These are phyloP conservation scores for Operophtera brumata DNA, from an alignment of 2,888 invertebrate species.

Conservation along the genomic window DNA sequence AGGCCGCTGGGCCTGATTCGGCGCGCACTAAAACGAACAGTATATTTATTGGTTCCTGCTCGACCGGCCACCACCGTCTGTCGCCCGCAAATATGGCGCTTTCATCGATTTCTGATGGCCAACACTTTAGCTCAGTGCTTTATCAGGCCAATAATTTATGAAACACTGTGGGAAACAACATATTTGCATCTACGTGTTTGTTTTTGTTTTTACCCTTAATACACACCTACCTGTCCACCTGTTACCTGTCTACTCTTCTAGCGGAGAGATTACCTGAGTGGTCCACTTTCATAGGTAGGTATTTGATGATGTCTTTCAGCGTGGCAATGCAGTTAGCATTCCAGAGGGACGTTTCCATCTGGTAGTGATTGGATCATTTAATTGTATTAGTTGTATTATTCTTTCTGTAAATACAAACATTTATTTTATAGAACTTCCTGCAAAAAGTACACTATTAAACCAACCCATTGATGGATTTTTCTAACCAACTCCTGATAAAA, in stretches of 20 bases:
- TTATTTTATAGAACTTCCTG: too few relatives aligned
- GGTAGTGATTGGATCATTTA: too few relatives aligned
- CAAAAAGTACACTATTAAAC: too few relatives aligned
- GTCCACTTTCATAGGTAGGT: neutral
- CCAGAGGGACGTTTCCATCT: too few relatives aligned
- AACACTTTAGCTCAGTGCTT: neutral
- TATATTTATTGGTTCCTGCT: slow-evolving; percentile 66
- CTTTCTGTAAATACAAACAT: too few relatives aligned
- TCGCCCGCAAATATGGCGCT: slow-evolving; percentile 32
- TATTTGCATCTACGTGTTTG: neutral
- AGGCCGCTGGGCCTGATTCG: slow-evolving; percentile 56
- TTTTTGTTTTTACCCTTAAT: neutral
- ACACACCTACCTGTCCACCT: too few relatives aligned
- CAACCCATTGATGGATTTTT: too few relatives aligned
- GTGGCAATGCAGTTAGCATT: too few relatives aligned
- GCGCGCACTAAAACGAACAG: slow-evolving; percentile 61
- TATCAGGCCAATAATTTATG: slow-evolving; percentile 5
- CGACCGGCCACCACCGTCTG: slow-evolving; percentile 39
- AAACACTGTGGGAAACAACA: slow-evolving; percentile 9
- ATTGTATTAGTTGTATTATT: too few relatives aligned
- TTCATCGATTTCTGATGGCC: slow-evolving; percentile 21
- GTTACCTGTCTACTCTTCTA: neutral
- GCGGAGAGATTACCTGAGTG: neutral
- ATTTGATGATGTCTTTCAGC: neutral
- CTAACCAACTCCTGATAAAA: too few relatives aligned